Evolutionary conservation across 2,888 invertebrate species (phyloP), one percentile per base, ranked within the genome.

Genomic region (Ichneumoninae sp.): DNA sequence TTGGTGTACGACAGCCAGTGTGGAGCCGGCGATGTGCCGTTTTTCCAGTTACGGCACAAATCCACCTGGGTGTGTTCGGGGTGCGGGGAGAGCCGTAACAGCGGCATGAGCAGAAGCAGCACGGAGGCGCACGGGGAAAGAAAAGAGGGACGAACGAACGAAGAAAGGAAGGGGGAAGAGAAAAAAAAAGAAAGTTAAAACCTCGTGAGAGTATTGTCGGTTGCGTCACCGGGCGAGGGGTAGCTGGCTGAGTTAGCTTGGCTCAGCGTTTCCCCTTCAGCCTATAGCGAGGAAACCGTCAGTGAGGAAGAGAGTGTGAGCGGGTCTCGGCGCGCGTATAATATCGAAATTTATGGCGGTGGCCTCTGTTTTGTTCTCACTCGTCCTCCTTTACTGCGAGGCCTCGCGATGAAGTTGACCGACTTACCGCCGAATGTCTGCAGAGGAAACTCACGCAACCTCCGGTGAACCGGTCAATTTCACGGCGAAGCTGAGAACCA

Each of bases 311-410:
- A 69, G 52, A 74, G 81, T 13, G 63, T 36, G 74, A 81, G 81
- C 44, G 36, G 74, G 75, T 26, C 76, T 73, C 87, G 86, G 88
- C 88, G 89, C 91, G 90, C 89, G 91, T 91, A 93, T 92, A 93
- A 93, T 93, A 92, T 93, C 92, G 87, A 93, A 93, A 93, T 93
- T 93, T 93, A 93, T 93, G 92, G 89, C 92, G 88, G 78, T 86
- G 88, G 76, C 87, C 79, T 74, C 63, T 60, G 71, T 83, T 79
- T 76, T 77, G 44, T 76, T 85, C 77, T 74, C 82, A 26, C 79
- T 78, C 79, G 40, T 70, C 40, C 50, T 69, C 36, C 44, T 19
- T 30, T 60, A 52, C 50, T 16, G 22, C 68, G 36, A 54, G 57
- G 30, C 44, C n/a, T 22, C 44, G 19, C 40, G 44, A 30, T 70